Base-by-base conservation (phyloP, 2,797 vertebrate species). In the Cyclura pinguis region DNA sequence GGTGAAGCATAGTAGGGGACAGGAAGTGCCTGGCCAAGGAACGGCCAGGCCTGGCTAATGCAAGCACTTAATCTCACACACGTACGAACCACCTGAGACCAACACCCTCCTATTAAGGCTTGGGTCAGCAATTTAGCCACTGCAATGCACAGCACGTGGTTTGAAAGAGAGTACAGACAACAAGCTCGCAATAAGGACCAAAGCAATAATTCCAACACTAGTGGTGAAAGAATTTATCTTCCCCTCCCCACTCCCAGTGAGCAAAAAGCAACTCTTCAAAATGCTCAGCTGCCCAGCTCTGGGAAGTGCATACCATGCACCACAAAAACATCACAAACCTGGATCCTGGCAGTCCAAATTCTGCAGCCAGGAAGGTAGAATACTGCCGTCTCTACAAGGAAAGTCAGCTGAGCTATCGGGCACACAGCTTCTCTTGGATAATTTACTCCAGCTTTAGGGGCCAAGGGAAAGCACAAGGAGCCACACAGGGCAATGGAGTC, bases 81-180 rank as follows among this genome's bases (percentile, higher is more conserved):
- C 1, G 87, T 18, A 72, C 0, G 10, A 32, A 35, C 86, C 89
- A 90, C 32, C 32, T 0, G 0, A 92, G 83, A 87, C 84, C 91
- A 24, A 24, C 85, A 50, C 55, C 72, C 84, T 84, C 91, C 91
- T 0, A 0, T 90, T 94, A 95, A 96, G 95, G 95, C 93, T 94
- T 90, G 78, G 91, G 85, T 80, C 20, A 91, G 90, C 81, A n/a
- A 20, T 62, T 93, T 90, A 86, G 82, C 73, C 93, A 94, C 93
- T 89, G 95, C 91, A n/a, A 88, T 4, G 59, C 67, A 90, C 85
- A 95, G 89, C 90, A 92, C 87, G 22, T 57, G 73, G 86, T 85
- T 80, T 6, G 59, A 52, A 32, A 27, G 59, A 7, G 27, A 50
- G n/a, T 13, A 3, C 86, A 89, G 91, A n/a, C 55, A 80, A 87